These are phyloP conservation scores for Melipona quadrifasciata DNA, from an alignment of 1,140 invertebrate species.

Conservation along the genomic window DNA sequence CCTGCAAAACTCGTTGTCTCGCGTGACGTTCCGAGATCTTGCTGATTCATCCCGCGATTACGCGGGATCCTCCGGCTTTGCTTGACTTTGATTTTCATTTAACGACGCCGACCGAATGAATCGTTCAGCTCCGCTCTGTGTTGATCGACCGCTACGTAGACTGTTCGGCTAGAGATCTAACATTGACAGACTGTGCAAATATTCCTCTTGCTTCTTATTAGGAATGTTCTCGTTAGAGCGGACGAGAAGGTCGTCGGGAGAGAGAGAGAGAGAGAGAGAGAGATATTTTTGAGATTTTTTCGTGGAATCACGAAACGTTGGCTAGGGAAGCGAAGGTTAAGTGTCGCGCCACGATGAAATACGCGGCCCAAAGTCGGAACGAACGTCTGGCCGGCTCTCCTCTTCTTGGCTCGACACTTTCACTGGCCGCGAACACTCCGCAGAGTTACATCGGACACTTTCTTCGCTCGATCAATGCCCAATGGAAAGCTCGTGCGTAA, in stretches of 20 bases:
- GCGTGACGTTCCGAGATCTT: background rate
- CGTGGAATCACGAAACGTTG: background rate
- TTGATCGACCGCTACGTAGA: background rate
- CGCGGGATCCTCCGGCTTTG: background rate
- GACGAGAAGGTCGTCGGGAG: background rate
- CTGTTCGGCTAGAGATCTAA: background rate
- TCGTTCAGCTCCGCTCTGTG: too few relatives aligned
- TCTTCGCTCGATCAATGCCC: constrained; percentile 78
- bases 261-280: background rate
- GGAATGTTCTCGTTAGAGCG: background rate
- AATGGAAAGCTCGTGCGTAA: constrained; percentile 74
- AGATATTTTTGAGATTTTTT: background rate
- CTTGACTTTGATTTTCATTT: constrained; percentile 9
- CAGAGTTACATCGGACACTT: constrained; percentile 75
- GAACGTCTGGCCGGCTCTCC: constrained; percentile 55
- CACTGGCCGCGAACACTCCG: constrained; percentile 68
- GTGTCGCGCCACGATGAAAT: constrained; percentile 10
- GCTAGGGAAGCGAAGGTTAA: background rate
- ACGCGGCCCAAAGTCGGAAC: constrained; percentile 37
- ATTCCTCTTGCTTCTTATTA: background rate
- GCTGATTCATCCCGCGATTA: background rate
- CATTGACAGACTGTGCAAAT: background rate
- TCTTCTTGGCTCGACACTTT: constrained; percentile 71
- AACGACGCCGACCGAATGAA: background rate
- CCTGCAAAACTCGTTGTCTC: background rate